Evolutionary conservation across 2,797 vertebrate genomes (phyloP), one percentile per base, ranked within the genome.

Genomic region (Cyprinella venusta): DNA sequence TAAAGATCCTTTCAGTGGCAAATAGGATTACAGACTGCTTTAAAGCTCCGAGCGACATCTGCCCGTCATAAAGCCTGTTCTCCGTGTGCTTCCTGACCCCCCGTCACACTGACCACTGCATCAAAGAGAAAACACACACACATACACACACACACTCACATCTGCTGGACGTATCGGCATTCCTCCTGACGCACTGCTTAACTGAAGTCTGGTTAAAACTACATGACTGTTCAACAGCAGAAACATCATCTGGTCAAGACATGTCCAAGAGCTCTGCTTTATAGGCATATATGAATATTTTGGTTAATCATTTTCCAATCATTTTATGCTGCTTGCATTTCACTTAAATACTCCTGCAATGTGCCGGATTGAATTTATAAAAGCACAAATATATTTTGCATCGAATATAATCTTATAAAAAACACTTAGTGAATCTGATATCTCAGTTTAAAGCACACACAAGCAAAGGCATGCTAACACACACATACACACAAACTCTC

Each of bases 1-100:
- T 90, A 93, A 91, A 91, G 89, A 91, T 84, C 91, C 91, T 92
- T 93, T 93, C 91, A 94, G 90, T 84, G 91, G 86, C 90, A 92
- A 90, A 93, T 87, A 91, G 91, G 86, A 67, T 88, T 88, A 70
- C 74, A 82, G 82, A 52, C 86, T 80, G 80, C 88, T 84, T 88
- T 85, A 88, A 91, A 90, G 83, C 77, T 86, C 86, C 85, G 83
- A 36, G 84, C 88, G 87, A 92, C 93, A 94, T 94, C 94, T 95
- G 93, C 89, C 81, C 76, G 81, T 1, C 76, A 85, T 84, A 75
- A 85, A 72, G 80, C 50, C 65, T 50, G 68, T 24, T 6, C 8
- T 78, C 87, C 10, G 8, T 88, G 89, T 88, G 91, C 90, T 86
- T 36, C 15, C 3, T 48, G 75, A 9, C 13, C 19, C 54, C 45